A percentile compares a stretch with the other conserved stretches of the same genome.
Evolutionary conservation across 1,140 invertebrate genomes (phyloP).

Genomic region (Achatina immaculata): DNA sequence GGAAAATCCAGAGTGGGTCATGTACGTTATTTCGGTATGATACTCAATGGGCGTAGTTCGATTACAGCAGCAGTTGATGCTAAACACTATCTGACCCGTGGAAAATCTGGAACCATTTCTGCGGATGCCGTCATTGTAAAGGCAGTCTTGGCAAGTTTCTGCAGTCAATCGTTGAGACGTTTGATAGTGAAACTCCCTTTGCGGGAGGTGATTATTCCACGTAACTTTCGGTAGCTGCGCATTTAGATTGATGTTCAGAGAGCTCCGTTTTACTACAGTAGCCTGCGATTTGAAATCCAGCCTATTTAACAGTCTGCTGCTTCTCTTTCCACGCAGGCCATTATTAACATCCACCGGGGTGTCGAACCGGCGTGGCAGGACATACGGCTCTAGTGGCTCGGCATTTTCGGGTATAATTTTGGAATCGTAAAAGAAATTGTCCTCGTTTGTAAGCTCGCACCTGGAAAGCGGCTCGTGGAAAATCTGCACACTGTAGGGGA

Average conservation of each 20-base stretch:
- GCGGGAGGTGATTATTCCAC: too few relatives aligned
- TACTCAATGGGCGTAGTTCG: background rate
- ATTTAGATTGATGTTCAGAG: background rate
- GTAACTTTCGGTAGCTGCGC: too few relatives aligned
- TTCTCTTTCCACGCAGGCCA: too few relatives aligned
- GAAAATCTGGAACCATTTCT: background rate
- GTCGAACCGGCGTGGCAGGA: background rate
- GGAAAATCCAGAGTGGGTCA: too few relatives aligned
- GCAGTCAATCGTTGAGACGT: background rate
- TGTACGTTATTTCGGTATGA: background rate
- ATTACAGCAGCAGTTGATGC: conserved; percentile 5
- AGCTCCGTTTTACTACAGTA: background rate
- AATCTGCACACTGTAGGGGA: background rate
- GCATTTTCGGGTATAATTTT: background rate
- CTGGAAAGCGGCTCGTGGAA: background rate
- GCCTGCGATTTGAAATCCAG: background rate
- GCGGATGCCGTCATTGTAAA: background rate
- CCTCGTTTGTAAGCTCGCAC: background rate
- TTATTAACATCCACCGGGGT: background rate
- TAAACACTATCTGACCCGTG: background rate
- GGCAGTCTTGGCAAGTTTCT: background rate
- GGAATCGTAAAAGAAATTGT: background rate
- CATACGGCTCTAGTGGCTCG: background rate
- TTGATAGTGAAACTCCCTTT: too few relatives aligned
- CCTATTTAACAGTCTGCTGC: too few relatives aligned